Evolutionary conservation across 2,797 vertebrate genomes (phyloP).

Genomic region (Muraenolepis orangiensis): DNA sequence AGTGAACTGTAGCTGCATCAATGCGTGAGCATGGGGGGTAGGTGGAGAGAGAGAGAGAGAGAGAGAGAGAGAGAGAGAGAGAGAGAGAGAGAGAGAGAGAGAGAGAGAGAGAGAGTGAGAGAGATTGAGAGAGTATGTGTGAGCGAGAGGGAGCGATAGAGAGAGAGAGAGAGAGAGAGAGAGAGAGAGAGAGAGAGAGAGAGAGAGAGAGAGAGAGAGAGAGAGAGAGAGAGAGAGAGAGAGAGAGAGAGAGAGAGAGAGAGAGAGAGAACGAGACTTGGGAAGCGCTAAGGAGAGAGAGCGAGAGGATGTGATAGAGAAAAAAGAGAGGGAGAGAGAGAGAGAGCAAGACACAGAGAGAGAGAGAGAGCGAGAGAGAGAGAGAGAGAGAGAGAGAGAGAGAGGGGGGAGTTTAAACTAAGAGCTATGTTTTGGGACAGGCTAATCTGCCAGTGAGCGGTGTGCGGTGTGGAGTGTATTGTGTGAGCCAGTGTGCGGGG

Average conservation of each 20-base stretch:
- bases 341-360: constrained; percentile 32
- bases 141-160: constrained; percentile 36
- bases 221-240: constrained; percentile 43
- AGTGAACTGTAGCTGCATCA: constrained; percentile 96
- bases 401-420: constrained; percentile 93
- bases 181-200: constrained; percentile 32
- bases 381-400: constrained; percentile 63
- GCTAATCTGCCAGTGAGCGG: constrained; percentile 98
- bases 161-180: constrained; percentile 14
- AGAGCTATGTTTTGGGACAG: constrained; percentile 99
- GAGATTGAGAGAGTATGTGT: no score
- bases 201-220: constrained; percentile 33
- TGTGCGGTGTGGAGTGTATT: constrained; percentile 95
- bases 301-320: constrained; percentile 26
- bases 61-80: constrained; percentile 34
- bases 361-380: constrained; percentile 30
- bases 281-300: constrained; percentile 31
- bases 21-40: constrained; percentile 57
- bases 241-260: constrained; percentile 69
- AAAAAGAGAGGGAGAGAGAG: constrained; percentile 33
- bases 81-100: constrained; percentile 22
- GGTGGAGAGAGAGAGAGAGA: constrained; percentile 38
- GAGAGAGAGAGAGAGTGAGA: constrained; percentile 27
- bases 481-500: constrained; percentile 85
- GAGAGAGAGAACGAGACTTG: constrained; percentile 41